phyloP scores from a whole-genome alignment of 2,888 invertebrate genomes.

The Drosophila subsilvestris region DNA sequence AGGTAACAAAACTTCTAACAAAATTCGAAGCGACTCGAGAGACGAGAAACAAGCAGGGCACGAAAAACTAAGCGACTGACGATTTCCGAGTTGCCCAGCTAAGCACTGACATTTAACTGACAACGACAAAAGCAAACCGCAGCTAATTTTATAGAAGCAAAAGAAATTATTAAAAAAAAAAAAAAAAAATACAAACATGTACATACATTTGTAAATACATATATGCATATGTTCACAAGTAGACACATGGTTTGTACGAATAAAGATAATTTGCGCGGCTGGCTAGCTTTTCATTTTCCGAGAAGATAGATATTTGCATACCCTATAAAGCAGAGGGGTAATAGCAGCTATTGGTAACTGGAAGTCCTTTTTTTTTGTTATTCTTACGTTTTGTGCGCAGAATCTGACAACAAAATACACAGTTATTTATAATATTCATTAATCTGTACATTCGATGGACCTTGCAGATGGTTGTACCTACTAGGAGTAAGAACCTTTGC shows the following conservation, averaged over 20 bases:
- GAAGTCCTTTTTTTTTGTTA: neutral
- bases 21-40: neutral
- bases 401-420: neutral
- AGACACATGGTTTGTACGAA: conserved; percentile 29
- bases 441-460: too few species aligned
- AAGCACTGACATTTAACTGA: conserved; percentile 57
- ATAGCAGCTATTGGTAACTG: neutral
- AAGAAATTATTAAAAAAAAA: conserved; percentile 43
- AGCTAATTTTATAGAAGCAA: conserved; percentile 44
- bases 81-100: conserved; percentile 44
- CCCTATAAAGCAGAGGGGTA: conserved; percentile 15
- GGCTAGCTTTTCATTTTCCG: conserved; percentile 16
- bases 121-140: conserved; percentile 55
- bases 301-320: conserved; percentile 34
- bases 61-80: conserved; percentile 34
- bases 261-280: conserved; percentile 45
- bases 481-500: too few species aligned
- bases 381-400: too few species aligned
- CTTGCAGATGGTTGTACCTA: too few species aligned
- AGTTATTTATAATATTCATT: neutral
- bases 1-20: too few species aligned
- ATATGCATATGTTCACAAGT: conserved; percentile 2
- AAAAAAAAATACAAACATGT: conserved; percentile 31
- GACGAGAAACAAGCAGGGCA: conserved; percentile 8
- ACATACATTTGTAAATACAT: conserved; percentile 19